Base-by-base conservation (phyloP, 2,888 invertebrate species). In the Tenodera sinensis region DNA sequence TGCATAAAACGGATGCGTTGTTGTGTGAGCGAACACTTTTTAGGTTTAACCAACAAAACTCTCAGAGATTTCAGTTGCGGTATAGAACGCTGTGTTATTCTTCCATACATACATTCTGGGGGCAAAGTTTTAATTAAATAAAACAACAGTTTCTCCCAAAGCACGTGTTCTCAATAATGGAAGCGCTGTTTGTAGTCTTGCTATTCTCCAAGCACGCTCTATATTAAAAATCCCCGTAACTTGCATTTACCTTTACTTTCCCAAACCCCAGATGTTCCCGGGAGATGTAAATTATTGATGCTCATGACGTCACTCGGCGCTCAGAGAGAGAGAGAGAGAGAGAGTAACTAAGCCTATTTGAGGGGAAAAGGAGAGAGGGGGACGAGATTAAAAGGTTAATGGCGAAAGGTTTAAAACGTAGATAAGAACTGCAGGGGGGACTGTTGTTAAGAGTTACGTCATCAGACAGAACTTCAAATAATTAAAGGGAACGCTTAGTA, bases 301-400 rank as follows among this genome's bases (percentile, higher is more conserved):
- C 42, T 42, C 30, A 34, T 88, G 88, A 88, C 88, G 88, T 88
- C 88, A 88, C 83, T 47, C 83, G n/a, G 27, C 71, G 28, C 54
- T 28, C 28, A 47, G n/a, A 9, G 25, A 81, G 83, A 86, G 54
- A 9, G 25, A 81, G 83, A 86, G 54, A 71, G 27, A 30, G 34
- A 30, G 88, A 89, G 42, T 54, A 85, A 86, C 83, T 83, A 85
- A 83, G 89, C 89, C 86, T 89, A 89, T 89, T 89, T 89, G 86
- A 86, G 89, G 87, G 30, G 82, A 86, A 54, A 47, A 28, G 54
- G 83, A 83, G 83, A 85, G 20, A 47, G 85, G 83, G 71, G 87
- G 83, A 47, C 28, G 88, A 89, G 89, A 90, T 90, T 90, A 90
- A 89, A 90, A 90, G 90, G 90, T 90, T 90, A 90, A 90, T 90